phyloP scores from a whole-genome alignment of 92 coral and sea anemone genomes.

The Paragorgia papillata region DNA sequence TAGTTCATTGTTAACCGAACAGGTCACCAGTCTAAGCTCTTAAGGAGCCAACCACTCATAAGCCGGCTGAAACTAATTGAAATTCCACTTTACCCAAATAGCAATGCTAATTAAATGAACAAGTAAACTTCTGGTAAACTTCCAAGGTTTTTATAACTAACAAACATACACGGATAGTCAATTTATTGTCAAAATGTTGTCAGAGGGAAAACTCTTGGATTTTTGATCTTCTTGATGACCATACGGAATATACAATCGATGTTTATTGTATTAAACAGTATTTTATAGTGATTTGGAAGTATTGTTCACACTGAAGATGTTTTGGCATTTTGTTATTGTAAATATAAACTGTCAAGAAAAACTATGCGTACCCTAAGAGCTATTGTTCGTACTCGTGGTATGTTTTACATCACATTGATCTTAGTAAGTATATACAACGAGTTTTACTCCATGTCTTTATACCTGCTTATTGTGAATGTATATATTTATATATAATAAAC shows the following conservation, averaged over 20 bases:
- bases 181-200: too few species aligned
- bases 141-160: too few species aligned
- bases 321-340: not conserved
- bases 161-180: too few species aligned
- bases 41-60: slow-evolving; percentile 5
- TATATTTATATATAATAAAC: too few species aligned
- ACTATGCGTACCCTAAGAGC: not conserved
- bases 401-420: not conserved
- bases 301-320: not conserved
- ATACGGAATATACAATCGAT: too few species aligned
- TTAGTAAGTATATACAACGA: slow-evolving; percentile 8
- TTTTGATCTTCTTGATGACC: too few species aligned
- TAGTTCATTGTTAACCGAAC: not conserved
- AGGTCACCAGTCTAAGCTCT: not conserved
- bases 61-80: not conserved
- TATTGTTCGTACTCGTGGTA: not conserved
- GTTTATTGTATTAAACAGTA: too few species aligned
- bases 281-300: too few species aligned
- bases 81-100: not conserved
- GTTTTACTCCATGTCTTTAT: not conserved
- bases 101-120: not conserved
- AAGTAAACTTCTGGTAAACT: too few species aligned
- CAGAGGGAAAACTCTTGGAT: too few species aligned
- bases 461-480: not conserved
- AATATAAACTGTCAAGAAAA: not conserved